A percentile compares a stretch with the other conserved stretches of the same genome.
Evolutionary conservation across 2,113 vertebrate genomes (phyloP).

Genomic region (Connochaetes taurinus): DNA sequence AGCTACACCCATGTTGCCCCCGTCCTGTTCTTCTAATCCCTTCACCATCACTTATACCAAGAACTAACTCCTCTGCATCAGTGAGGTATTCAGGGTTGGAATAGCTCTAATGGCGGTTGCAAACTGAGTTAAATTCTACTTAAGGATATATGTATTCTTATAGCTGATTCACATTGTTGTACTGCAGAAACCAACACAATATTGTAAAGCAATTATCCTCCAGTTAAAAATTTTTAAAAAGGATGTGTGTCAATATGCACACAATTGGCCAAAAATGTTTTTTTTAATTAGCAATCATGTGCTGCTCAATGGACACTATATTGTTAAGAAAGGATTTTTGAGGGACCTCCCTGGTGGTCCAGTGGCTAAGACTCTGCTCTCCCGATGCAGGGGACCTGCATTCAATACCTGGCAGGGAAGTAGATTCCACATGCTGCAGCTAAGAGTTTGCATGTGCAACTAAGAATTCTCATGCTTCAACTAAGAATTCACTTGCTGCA

Average conservation of each 20-base stretch:
- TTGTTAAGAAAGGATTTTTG: not conserved
- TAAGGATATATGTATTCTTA: not conserved
- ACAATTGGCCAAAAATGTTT: not conserved
- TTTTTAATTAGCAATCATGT: not conserved
- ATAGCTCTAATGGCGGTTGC: not conserved
- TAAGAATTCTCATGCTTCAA: not conserved
- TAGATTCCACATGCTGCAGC: not conserved
- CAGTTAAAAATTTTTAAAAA: not conserved
- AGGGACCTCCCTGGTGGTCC: not conserved
- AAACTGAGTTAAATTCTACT: constrained; percentile 21
- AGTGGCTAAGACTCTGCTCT: not conserved
- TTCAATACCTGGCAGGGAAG: not conserved
- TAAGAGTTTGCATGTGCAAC: not conserved
- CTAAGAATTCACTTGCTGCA: not conserved
- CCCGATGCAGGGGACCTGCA: not conserved
- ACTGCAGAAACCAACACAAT: not conserved
- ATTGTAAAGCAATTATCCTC: not conserved
- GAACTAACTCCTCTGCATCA: not conserved
- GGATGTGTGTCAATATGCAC: not conserved
- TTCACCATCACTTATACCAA: not conserved
- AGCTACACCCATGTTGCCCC: not conserved
- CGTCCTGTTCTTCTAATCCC: not conserved
- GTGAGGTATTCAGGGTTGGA: not conserved
- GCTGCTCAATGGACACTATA: not conserved
- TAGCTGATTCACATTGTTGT: not conserved